Conservation (phyloP, 2,888 invertebrate species). For the Drosophila falleni region DNA sequence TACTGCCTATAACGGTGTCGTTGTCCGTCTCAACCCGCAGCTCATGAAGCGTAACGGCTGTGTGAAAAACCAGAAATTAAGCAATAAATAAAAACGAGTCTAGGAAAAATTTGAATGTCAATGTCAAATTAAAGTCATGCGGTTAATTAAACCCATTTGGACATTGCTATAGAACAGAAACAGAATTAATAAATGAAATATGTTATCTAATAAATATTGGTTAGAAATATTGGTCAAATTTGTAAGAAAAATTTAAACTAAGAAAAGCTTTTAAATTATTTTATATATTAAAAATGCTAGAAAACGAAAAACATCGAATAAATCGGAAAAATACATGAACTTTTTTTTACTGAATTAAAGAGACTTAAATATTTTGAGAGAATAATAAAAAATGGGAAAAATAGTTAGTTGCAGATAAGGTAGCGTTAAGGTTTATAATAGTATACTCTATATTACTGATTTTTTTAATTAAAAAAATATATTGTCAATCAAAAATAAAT, state of each 20-base stretch:
- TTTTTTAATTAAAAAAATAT: no score
- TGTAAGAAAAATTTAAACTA: neutral
- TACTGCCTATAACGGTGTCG: constrained; percentile 56
- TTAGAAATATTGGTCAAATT: neutral
- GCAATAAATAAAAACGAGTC: constrained; percentile 35
- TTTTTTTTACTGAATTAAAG: neutral
- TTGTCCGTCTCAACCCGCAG: constrained; percentile 18
- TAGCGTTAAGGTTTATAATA: neutral
- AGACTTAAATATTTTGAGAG: neutral
- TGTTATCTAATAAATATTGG: neutral
- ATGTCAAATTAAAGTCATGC: constrained; percentile 76
- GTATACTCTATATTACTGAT: no score
- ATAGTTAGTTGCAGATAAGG: neutral
- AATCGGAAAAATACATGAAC: no score
- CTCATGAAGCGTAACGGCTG: constrained; percentile 25
- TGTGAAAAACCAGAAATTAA: constrained; percentile 44
- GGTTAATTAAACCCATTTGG: constrained; percentile 58
- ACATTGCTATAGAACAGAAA: neutral
- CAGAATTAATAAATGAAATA: neutral
- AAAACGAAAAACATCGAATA: neutral
- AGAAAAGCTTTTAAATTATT: neutral
- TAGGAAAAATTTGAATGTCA: constrained; percentile 68
- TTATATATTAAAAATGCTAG: neutral
- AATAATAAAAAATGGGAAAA: neutral
- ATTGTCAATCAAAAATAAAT: no score